Base-by-base conservation (phyloP, 2,888 invertebrate genomes). In the Strigamia transsilvanica region DNA sequence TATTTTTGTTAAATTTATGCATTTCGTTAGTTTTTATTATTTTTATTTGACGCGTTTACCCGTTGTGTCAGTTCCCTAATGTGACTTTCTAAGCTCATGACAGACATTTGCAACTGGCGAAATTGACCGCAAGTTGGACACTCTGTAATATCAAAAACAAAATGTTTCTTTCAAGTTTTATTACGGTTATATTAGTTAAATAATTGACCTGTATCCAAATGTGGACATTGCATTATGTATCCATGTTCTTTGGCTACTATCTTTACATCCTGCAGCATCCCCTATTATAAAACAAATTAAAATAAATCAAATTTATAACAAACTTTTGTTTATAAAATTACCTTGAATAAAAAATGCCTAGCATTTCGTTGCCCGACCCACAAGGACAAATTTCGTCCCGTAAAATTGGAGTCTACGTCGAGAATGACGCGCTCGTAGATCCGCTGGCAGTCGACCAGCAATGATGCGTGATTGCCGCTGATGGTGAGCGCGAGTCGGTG, bases 61-160 rank as follows among this genome's bases (percentile, higher is more conserved):
- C 94, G 94, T 89, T 93, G 91, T 87, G 93, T 93, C 88, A 96
- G 91, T 89, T 94, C 93, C 90, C 93, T 92, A 88, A 95, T 92
- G 90, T 93, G 92, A 89, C 92, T 91, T 88, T 93, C 93, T 88
- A 96, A 91, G 88, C 93, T 92, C 88, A 93, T 92, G 86, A 96
- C 94, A 84, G 93, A 93, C 87, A 92, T 92, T 90, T 95, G 94
- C 87, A 96, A 91, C 88, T 93, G 90, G 86, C 93, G 92, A 90
- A 94, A 96, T 89, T 96, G 94, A 85, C 95, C 95, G 89, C 96
- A 96, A 79, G 95, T 95, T 84, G 96, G 96, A 89, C 96, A 96
- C 87, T 93, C 93, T 86, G 86, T 38, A 85, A 86, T 32, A 84
- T 21, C 82, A 81, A 42, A 83, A 23, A 3, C 78, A 23, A n/a